These are phyloP conservation scores for Larimichthys polyactis DNA, from an alignment of 2,113 vertebrate genomes.

Conservation along the genomic window DNA sequence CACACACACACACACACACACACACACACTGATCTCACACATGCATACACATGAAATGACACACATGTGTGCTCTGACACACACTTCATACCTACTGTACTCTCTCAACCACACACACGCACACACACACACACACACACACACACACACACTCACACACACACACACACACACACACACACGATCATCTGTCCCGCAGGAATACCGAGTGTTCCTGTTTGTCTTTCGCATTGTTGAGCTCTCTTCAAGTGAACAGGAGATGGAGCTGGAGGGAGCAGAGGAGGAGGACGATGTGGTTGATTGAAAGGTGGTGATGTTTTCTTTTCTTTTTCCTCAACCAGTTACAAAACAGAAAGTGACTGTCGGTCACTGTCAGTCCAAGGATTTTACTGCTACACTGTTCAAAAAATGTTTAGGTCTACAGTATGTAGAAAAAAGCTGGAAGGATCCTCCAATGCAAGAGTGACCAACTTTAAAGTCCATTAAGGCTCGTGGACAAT, in stretches of 20 bases:
- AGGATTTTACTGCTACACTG: too few relatives aligned
- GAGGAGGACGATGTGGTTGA: not conserved
- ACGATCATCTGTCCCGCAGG: slow-evolving; percentile 35
- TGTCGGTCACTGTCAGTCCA: not conserved
- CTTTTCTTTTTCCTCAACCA: not conserved
- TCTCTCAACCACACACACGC: too few relatives aligned
- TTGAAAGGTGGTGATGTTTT: not conserved
- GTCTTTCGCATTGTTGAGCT: slow-evolving; percentile 66
- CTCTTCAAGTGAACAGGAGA: slow-evolving; percentile 26
- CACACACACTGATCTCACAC: not conserved
- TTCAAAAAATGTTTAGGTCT: fast-evolving
- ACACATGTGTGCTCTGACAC: slow-evolving; percentile 5
- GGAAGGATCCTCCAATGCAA: too few relatives aligned
- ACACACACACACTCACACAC: too few relatives aligned
- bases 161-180: too few relatives aligned
- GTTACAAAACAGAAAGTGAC: too few relatives aligned
- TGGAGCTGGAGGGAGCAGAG: not conserved
- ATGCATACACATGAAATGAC: not conserved
- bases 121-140: slow-evolving; percentile 7
- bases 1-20: slow-evolving; percentile 4
- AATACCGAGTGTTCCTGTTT: slow-evolving; percentile 59
- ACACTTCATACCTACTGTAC: slow-evolving; percentile 1
- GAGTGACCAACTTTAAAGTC: not conserved
- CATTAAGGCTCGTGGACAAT: too few relatives aligned
- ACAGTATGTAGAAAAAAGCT: not conserved